Conservation (phyloP, 2,113 vertebrate genomes). For the Cacatua alba region DNA sequence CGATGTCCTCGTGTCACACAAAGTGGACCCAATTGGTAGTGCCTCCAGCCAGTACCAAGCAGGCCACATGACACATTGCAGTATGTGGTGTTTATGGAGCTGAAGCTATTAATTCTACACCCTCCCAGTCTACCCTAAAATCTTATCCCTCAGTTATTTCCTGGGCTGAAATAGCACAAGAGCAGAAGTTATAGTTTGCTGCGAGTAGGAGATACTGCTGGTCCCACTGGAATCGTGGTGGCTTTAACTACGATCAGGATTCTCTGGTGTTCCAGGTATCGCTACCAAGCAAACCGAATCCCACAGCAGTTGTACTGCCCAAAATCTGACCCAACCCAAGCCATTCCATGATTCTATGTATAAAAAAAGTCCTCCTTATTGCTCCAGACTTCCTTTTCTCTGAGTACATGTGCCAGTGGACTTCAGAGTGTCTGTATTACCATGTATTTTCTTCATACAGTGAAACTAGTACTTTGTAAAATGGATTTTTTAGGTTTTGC, state of each 20-base stretch:
- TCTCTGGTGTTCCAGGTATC: neutral
- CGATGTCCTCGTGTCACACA: fast-evolving
- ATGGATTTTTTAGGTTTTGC: neutral
- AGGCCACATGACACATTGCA: fast-evolving
- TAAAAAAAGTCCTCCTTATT: neutral
- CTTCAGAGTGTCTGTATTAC: neutral
- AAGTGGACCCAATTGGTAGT: neutral
- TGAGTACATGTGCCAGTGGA: neutral
- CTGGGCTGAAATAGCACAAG: neutral
- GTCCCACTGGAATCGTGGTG: neutral
- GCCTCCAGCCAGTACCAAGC: neutral
- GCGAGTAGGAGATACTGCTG: neutral
- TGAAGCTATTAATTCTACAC: neutral
- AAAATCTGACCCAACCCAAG: neutral
- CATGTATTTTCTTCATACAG: neutral
- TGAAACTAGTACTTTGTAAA: neutral
- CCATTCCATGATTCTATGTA: neutral
- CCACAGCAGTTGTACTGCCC: neutral
- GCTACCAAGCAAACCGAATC: neutral
- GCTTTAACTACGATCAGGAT: neutral
- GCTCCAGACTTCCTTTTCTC: neutral
- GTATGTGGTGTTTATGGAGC: neutral
- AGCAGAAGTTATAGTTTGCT: neutral
- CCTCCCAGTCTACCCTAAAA: neutral
- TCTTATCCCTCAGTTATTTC: neutral